Percentiles rank a stretch among this genome's conserved stretches.
Evolutionary conservation across 2,888 invertebrate species (phyloP).

Genomic region (Trichogramma evanescens): DNA sequence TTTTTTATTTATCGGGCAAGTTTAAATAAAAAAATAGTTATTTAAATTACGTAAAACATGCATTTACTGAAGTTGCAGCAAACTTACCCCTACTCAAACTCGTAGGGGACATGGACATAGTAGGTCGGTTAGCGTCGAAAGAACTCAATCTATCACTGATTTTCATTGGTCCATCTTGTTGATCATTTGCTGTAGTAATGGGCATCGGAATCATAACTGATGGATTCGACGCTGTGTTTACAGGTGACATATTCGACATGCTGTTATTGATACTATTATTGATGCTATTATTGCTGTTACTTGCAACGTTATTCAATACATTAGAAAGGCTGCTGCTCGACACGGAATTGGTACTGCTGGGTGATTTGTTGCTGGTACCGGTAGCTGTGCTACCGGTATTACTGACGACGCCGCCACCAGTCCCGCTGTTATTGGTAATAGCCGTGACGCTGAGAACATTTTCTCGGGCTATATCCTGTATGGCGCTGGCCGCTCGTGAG

Average conservation of each 20-base stretch:
- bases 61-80: no score
- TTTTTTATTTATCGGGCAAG: no score
- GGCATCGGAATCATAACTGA: conserved; percentile 34
- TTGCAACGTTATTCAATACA: not conserved
- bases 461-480: conserved; percentile 69
- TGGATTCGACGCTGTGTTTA: conserved; percentile 31
- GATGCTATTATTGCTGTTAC: conserved; percentile 21
- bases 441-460: conserved; percentile 59
- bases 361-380: conserved; percentile 31
- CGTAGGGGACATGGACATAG: conserved; percentile 62
- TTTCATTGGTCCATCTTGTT: conserved; percentile 38
- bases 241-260: conserved; percentile 33
- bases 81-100: conserved; percentile 70
- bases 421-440: conserved; percentile 43
- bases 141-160: conserved; percentile 34
- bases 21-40: no score
- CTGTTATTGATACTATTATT: conserved; percentile 29
- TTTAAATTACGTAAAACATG: no score
- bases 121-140: conserved; percentile 41
- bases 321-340: no score
- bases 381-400: not conserved
- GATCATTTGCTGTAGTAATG: conserved; percentile 30
- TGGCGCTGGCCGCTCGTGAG: conserved; percentile 72
- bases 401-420: conserved; percentile 19
- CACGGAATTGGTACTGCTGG: no score